These are phyloP conservation scores for Lacanobia oleracea DNA, from an alignment of 2,888 invertebrate genomes.

Conservation along the genomic window DNA sequence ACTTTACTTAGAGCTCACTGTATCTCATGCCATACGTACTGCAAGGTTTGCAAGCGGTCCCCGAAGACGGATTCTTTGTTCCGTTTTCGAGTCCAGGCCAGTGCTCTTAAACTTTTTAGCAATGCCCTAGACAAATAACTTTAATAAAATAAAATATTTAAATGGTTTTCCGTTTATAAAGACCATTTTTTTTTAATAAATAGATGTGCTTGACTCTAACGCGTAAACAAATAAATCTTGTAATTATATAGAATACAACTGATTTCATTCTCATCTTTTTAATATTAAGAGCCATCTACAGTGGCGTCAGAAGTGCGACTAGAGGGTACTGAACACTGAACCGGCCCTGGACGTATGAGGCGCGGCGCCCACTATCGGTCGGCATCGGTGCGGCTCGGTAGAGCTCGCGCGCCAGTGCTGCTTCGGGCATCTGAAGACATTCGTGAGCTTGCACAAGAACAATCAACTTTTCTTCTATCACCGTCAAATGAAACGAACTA, in stretches of 20 bases:
- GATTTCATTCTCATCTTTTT: background rate
- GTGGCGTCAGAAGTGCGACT: background rate
- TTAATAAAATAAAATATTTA: no score
- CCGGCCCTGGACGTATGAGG: background rate
- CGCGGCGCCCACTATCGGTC: no score
- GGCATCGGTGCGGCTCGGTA: no score
- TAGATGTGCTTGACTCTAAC: background rate
- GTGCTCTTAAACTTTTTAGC: background rate
- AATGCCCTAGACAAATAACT: background rate
- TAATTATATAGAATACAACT: background rate
- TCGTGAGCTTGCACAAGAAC: no score
- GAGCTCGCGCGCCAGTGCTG: no score
- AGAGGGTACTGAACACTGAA: background rate
- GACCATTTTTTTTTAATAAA: background rate
- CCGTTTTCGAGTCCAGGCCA: background rate
- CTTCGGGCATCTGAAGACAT: no score
- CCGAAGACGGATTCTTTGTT: background rate
- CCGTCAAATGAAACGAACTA: no score
- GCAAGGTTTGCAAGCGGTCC: background rate
- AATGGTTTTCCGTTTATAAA: no score
- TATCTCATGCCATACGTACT: background rate
- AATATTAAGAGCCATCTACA: background rate
- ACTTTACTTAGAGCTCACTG: background rate
- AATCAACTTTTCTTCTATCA: no score
- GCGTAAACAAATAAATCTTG: background rate